These are phyloP conservation scores for Struthio camelus DNA, from an alignment of 2,113 vertebrate species.

Conservation along the genomic window DNA sequence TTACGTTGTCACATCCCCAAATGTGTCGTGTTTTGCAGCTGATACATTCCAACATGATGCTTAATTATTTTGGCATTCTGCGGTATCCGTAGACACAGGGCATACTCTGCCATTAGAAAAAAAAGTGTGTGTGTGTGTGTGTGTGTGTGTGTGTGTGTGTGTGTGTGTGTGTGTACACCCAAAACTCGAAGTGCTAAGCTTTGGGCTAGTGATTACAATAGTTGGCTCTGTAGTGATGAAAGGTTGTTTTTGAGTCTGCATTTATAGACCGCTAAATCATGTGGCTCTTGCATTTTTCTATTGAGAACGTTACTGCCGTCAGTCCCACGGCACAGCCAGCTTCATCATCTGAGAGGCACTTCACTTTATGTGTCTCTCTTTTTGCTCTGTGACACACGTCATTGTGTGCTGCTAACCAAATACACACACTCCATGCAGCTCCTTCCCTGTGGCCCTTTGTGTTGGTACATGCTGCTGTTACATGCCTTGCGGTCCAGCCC, in stretches of 20 bases:
- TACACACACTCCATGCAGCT: background rate
- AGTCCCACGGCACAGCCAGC: background rate
- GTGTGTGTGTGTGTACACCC: rapidly evolving
- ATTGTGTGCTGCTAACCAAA: background rate
- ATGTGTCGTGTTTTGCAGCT: background rate
- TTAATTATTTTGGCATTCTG: background rate
- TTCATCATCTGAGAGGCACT: background rate
- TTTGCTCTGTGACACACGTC: background rate
- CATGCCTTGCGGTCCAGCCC: background rate
- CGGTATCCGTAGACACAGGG: background rate
- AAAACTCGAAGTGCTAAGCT: background rate
- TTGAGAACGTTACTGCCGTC: background rate
- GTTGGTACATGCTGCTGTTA: background rate
- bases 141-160: rapidly evolving
- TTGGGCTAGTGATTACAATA: background rate
- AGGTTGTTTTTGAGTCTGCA: background rate
- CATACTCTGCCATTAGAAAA: background rate
- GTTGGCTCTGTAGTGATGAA: background rate
- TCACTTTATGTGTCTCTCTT: background rate
- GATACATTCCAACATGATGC: background rate
- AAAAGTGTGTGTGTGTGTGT: background rate
- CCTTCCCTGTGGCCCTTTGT: background rate
- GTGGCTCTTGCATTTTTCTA: background rate
- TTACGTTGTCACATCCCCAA: background rate
- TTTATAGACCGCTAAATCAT: background rate